Conservation (phyloP, 2,113 vertebrate genomes). For the Dicerorhinus sumatrensis region DNA sequence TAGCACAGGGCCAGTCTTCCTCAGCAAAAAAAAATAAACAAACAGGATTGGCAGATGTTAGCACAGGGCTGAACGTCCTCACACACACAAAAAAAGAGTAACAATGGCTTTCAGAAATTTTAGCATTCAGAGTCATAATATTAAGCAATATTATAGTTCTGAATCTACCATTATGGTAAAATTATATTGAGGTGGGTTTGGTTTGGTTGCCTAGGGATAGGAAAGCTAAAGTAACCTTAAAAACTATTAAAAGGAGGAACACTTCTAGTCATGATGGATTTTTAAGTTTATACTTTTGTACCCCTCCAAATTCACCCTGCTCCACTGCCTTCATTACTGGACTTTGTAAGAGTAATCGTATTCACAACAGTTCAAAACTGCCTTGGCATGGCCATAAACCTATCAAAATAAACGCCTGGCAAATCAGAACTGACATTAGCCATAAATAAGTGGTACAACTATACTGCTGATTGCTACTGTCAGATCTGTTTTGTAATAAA, state of each 20-base stretch:
- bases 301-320: not conserved
- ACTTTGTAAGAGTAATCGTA: not conserved
- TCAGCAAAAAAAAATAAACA: too few species aligned
- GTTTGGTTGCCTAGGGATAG: not conserved
- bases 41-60: too few species aligned
- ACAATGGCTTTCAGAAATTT: not conserved
- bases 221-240: not conserved
- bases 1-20: too few species aligned
- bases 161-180: not conserved
- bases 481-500: not conserved
- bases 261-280: not conserved
- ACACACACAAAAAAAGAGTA: too few species aligned
- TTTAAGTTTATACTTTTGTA: not conserved
- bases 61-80: too few species aligned
- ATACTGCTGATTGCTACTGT: not conserved
- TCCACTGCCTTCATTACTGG: not conserved
- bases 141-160: not conserved
- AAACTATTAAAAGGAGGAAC: not conserved
- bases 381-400: not conserved
- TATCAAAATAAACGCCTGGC: not conserved
- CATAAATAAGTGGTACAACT: not conserved
- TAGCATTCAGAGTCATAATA: not conserved
- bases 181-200: not conserved
- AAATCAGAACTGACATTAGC: not conserved
- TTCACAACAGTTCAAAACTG: not conserved